Evolutionary conservation across 2,797 vertebrate genomes (phyloP).

Genomic region (Gallirallus australis): DNA sequence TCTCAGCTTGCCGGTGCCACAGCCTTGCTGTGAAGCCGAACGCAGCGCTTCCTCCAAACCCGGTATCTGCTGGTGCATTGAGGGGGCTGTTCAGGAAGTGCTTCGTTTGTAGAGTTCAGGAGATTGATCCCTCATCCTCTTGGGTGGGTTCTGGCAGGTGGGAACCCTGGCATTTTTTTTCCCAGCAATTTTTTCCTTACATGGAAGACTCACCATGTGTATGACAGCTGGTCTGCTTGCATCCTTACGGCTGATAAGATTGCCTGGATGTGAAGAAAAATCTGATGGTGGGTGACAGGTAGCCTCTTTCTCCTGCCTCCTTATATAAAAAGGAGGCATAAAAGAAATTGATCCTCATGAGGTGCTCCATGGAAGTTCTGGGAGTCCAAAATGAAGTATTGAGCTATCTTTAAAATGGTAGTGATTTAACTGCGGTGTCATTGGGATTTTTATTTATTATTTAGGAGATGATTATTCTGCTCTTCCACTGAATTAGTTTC

Average conservation of each 20-base stretch:
- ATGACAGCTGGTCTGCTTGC: background rate
- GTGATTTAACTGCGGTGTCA: background rate
- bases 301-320: background rate
- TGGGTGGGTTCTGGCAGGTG: background rate
- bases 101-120: background rate
- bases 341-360: background rate
- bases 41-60: accelerated
- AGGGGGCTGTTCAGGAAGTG: background rate
- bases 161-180: background rate
- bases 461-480: background rate
- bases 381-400: background rate
- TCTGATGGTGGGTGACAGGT: background rate
- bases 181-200: background rate
- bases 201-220: accelerated
- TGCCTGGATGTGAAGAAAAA: background rate
- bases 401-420: background rate
- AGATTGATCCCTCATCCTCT: background rate
- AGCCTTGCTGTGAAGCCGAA: background rate
- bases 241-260: background rate
- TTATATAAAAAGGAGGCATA: background rate
- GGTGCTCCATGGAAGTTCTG: background rate
- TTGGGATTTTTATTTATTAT: background rate
- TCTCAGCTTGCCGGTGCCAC: background rate
- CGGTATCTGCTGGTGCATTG: background rate
- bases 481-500: background rate